Base-by-base conservation (phyloP, 2,113 vertebrate species). In the Oryzias woworae region DNA sequence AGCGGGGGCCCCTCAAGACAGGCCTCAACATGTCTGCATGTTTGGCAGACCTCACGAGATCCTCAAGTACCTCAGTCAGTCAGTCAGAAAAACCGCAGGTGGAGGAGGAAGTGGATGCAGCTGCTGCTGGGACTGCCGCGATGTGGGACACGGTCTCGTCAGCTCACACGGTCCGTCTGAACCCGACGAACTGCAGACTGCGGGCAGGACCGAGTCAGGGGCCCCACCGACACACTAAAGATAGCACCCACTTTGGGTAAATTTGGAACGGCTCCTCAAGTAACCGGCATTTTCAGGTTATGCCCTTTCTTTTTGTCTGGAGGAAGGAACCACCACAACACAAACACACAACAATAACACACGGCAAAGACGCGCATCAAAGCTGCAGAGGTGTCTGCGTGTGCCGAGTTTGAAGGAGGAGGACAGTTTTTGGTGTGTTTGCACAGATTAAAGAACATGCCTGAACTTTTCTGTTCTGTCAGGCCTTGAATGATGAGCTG, bases 71-170 rank as follows among this genome's bases (percentile, higher is more conserved):
- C 66, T 61, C 66, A 51, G 73, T 41, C 76, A 71, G 62, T 60
- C 84, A 71, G 68, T 55, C 89, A 91, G 83, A 78, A 22, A 84
- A 84, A 78, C 59, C 80, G 89, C 77, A 91, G 84, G 92, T 94
- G 92, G 89, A 91, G 67, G 91, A 93, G 93, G 94, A 92, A 91
- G 77, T 80, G n/a, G 4, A 52, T 28, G 66, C 82, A 83, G 82
- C 85, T 85, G 82, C 77, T 64, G 48, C 75, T 64, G 49, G 60
- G 76, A 90, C 85, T 71, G 62, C 73, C 71, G 80, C 23, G 66
- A 58, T 62, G 65, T 58, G 53, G 53, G 53, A 41, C 53, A 54
- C 83, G 78, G 76, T 75, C 75, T 87, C 65, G 23, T 46, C 65
- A 43, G 58, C 70, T 84, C 60, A 72, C 77, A 82, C 45, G 43